Base-by-base conservation (phyloP, 2,888 invertebrate genomes). In the Stenolophus ochropezus region DNA sequence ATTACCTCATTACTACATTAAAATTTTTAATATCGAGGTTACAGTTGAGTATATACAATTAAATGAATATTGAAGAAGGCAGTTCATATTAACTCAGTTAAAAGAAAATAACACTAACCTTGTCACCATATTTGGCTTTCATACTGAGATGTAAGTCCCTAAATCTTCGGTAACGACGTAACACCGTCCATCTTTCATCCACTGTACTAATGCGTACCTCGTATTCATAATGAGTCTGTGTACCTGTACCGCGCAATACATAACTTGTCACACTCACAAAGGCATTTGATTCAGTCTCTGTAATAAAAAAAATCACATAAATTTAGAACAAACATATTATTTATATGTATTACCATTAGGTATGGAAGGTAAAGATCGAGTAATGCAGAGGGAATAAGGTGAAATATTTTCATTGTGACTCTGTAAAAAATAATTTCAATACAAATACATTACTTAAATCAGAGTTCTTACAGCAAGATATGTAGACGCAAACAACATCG, bases 141-240 rank as follows among this genome's bases (percentile, higher is more conserved):
- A 96, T 94, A 84, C 93, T 92, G 84, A 94, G 91, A 90, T 96
- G 96, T 76, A 97, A 91, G 87, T 97, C 97, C 27, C 97, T 91
- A 90, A 97, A 97, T 86, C 96, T 92, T 84, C 95, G 93, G 90
- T 96, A 97, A 82, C 97, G 92, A 78, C 97, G 92, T 86, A 96
- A 92, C 85, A 97, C 92, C 84, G 94, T 93, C 93, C 96, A 95
- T 85, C 93, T 92, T 83, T 95, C 94, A 84, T 93, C 94, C 18
- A 92, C 92, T 69, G 94, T 92, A 23, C 91, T 91, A 84, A 97
- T 93, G 86, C 95, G 93, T 83, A 97, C 94, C 90, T 97, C 97
- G 89, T 96, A 97, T 90, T 97, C 96, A 89, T 96, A 96, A 90
- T 97, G 97, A 21, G 96, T 95, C 87, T 93, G 93, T 20, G 94